Conservation (phyloP, 2,797 vertebrate species). For the Rhabdomys pumilio region DNA sequence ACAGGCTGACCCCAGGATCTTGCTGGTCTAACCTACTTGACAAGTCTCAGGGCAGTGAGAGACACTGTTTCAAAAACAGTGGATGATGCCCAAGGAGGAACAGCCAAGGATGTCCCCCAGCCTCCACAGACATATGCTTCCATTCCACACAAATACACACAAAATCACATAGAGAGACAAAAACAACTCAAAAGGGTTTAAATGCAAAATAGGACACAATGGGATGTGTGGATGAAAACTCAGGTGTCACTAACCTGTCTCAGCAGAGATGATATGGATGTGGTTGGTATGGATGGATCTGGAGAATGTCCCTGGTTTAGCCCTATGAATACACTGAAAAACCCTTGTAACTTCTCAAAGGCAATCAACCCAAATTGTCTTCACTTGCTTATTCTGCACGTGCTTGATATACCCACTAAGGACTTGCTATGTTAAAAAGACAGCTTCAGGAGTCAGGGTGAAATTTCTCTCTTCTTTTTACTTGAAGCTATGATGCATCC, state of each 20-base stretch:
- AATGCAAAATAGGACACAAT: accelerated
- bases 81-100: background rate
- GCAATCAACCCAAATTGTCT: background rate
- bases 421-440: conserved; percentile 32
- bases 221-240: background rate
- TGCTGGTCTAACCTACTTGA: background rate
- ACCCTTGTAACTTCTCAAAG: background rate
- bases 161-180: background rate
- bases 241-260: accelerated
- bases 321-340: background rate
- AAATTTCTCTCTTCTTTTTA: conserved; percentile 47
- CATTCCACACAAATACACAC: background rate
- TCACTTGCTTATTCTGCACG: conserved; percentile 4
- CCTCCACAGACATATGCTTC: background rate
- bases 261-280: too few relatives aligned
- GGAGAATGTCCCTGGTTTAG: background rate
- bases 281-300: accelerated
- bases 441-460: background rate
- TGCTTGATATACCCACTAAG: background rate
- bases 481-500: background rate
- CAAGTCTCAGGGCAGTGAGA: background rate
- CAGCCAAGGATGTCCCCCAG: background rate
- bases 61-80: background rate
- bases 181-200: too few relatives aligned
- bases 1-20: background rate